phyloP scores from a whole-genome alignment of 2,113 vertebrate genomes.

The Phrynocephalus versicolor region DNA sequence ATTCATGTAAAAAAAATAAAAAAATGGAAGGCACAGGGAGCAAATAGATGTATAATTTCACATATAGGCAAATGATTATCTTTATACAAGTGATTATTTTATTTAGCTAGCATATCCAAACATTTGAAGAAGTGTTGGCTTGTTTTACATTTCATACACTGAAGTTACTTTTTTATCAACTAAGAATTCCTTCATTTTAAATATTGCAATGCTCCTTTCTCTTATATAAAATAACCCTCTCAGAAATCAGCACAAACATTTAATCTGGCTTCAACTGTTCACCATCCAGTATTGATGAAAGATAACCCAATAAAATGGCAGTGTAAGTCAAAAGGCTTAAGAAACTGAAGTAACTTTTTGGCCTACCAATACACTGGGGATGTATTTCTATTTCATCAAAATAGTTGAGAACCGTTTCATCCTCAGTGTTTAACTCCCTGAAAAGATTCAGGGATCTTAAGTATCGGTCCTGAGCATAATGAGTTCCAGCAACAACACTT shows the following conservation, averaged over 20 bases:
- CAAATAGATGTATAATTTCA: not conserved
- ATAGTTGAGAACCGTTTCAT: slow-evolving; percentile 82
- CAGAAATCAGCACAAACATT: not conserved
- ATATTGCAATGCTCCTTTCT: not conserved
- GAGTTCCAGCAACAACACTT: slow-evolving; percentile 75
- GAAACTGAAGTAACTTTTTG: slow-evolving; percentile 2
- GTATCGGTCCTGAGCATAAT: slow-evolving; percentile 82
- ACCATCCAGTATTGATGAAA: not conserved
- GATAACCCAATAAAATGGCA: not conserved
- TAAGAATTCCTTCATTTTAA: not conserved
- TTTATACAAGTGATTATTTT: no score
- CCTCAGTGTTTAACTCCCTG: slow-evolving; percentile 75
- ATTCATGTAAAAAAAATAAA: not conserved
- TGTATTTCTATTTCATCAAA: slow-evolving; percentile 87
- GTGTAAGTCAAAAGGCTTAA: not conserved
- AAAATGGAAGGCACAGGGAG: not conserved
- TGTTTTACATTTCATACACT: not conserved
- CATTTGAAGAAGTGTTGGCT: not conserved
- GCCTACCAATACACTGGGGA: slow-evolving; percentile 81
- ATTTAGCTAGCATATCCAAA: no score
- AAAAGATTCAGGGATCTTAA: slow-evolving; percentile 74
- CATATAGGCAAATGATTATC: not conserved
- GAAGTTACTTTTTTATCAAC: not conserved
- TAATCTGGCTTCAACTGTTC: not conserved
- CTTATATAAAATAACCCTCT: not conserved